Base-by-base conservation (phyloP, 2,113 vertebrate genomes). In the Ceyx cyanopectus region DNA sequence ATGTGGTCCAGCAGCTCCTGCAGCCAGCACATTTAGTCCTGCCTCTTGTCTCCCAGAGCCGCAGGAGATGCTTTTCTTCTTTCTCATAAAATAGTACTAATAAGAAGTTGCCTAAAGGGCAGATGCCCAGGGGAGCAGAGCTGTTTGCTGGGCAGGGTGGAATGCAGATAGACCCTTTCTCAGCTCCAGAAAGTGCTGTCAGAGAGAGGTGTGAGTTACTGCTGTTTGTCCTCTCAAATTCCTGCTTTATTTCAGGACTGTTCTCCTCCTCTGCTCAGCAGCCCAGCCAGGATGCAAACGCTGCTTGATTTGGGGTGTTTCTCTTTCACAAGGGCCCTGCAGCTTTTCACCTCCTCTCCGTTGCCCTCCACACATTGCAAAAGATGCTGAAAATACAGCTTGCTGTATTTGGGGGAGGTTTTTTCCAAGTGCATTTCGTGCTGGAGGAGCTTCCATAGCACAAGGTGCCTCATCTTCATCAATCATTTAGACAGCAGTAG, bases 21-120 rank as follows among this genome's bases (percentile, higher is more conserved):
- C 83, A 93, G 74, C 62, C 73, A 79, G 93, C 69, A 96, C 66
- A 78, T 86, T 89, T 30, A 75, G 84, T 96, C 84, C 81, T 3
- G 34, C 66, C 81, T 68, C 18, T 1, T 4, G 34, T 75, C 69
- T 94, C 40, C 73, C 0, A 2, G 51, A 65, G 66, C 50, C 81
- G 87, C 58, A 77, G 92, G 53, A 72, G 90, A 78, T 63, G 34
- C n/a, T 87, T 92, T 92, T 26, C 61, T 84, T 46, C 41, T 50
- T 53, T 88, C 51, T 91, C 50, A 8, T 86, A 88, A 93, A 90
- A 41, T 26, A 2, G 58, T 23, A 61, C 1, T 43, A 76, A 83
- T 68, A 80, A 86, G 81, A 86, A 40, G 21, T 60, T 91, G 70
- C 34, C 4, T 1, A 50, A 61, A 48, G 75, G 5, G 3, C 0